Evolutionary conservation across 2,113 vertebrate genomes (phyloP).

Genomic region (Tetrao urogallus): DNA sequence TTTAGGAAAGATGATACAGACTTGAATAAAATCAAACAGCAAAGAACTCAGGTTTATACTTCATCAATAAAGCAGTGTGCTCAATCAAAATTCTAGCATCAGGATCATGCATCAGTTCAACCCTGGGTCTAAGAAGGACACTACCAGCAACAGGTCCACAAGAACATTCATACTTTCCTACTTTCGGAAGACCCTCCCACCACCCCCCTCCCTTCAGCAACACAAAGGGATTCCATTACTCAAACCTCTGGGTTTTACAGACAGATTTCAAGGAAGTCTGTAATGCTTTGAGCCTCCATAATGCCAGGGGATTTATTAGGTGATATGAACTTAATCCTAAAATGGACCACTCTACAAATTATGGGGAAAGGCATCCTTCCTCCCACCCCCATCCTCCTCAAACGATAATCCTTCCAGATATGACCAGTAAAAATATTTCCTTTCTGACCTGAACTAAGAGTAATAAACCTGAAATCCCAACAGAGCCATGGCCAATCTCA

Average conservation of each 20-base stretch:
- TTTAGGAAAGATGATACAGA: not conserved
- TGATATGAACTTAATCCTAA: not conserved
- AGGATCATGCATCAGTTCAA: not conserved
- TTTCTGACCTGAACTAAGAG: not conserved
- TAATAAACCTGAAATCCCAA: not conserved
- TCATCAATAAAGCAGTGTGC: not conserved
- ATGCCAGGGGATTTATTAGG: not conserved
- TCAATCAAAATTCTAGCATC: not conserved
- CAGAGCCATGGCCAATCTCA: not conserved
- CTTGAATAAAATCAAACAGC: constrained; percentile 14
- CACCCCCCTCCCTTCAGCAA: not conserved
- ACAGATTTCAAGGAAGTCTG: not conserved
- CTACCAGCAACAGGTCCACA: not conserved
- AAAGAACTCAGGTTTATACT: not conserved
- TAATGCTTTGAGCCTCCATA: not conserved
- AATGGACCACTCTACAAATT: not conserved
- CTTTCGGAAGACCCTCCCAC: not conserved
- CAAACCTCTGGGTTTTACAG: not conserved
- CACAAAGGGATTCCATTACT: not conserved
- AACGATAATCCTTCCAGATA: not conserved
- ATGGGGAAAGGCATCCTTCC: not conserved
- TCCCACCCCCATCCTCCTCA: not conserved
- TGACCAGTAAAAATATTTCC: not conserved
- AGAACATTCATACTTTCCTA: not conserved
- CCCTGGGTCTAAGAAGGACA: not conserved